A percentile compares a stretch with the other conserved stretches of the same genome.
phyloP scores from a whole-genome alignment of 2,113 vertebrate genomes.

The Macrotis lagotis region DNA sequence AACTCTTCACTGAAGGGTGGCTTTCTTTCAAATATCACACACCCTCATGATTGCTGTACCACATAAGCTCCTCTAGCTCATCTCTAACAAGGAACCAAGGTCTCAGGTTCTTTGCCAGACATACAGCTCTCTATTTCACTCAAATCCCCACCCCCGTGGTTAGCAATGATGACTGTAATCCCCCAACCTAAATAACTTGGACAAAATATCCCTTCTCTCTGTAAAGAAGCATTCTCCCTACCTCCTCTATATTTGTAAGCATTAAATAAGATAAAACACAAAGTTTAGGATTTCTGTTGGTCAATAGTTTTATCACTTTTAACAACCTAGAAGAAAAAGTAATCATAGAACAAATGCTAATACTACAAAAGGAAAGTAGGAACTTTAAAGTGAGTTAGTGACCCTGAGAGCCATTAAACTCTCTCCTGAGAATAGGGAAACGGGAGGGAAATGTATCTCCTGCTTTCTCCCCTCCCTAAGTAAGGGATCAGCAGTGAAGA shows the following conservation, averaged over 20 bases:
- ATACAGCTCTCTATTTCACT: neutral
- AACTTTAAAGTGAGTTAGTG: neutral
- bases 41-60: neutral
- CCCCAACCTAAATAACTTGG: neutral
- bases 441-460: neutral
- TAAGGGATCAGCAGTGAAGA: neutral
- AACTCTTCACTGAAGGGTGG: neutral
- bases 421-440: neutral
- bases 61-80: neutral
- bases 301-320: neutral
- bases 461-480: neutral
- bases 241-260: neutral
- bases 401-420: neutral
- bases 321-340: neutral
- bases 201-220: neutral
- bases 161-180: neutral
- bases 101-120: neutral
- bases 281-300: neutral
- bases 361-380: neutral
- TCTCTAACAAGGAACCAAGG: neutral
- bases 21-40: neutral
- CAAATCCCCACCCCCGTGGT: neutral
- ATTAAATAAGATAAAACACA: neutral
- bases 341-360: neutral
- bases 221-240: neutral